Conservation (phyloP, 2,113 vertebrate species). For the Petrocephalus microphthalmus region DNA sequence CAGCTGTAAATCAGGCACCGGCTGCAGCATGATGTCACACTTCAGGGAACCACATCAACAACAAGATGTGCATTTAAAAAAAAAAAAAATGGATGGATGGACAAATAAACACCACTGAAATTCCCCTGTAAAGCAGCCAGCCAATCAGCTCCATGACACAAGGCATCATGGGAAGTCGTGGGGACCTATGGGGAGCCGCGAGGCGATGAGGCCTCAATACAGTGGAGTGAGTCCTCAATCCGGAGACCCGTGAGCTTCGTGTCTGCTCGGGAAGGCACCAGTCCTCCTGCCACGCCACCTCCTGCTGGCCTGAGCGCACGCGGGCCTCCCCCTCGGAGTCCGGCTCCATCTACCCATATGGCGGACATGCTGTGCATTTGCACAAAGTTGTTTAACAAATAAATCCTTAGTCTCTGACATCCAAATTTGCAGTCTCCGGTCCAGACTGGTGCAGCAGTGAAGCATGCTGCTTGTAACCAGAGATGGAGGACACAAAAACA, state of each 20-base stretch:
- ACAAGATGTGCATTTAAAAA: neutral
- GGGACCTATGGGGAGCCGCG: neutral
- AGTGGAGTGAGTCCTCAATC: neutral
- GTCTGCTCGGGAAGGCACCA: neutral
- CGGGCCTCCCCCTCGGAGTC: neutral
- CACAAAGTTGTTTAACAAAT: slow-evolving; percentile 11
- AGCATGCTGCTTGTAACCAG: neutral
- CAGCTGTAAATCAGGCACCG: neutral
- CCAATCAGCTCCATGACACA: neutral
- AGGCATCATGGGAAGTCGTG: neutral
- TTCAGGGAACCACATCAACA: neutral
- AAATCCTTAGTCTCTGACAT: neutral
- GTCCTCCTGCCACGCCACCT: neutral
- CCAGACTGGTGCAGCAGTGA: neutral
- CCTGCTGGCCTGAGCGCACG: neutral
- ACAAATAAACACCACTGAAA: too few species aligned
- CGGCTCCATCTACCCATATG: neutral
- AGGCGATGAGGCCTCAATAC: too few species aligned
- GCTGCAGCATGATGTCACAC: neutral
- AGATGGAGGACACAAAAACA: neutral
- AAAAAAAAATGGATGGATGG: too few species aligned
- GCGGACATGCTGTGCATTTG: neutral
- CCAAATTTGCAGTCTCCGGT: neutral
- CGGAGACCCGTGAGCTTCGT: neutral
- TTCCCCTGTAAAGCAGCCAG: neutral